Evolutionary conservation across 2,888 invertebrate species (phyloP), one percentile per base, ranked within the genome.

Genomic region (Bembecia ichneumoniformis): DNA sequence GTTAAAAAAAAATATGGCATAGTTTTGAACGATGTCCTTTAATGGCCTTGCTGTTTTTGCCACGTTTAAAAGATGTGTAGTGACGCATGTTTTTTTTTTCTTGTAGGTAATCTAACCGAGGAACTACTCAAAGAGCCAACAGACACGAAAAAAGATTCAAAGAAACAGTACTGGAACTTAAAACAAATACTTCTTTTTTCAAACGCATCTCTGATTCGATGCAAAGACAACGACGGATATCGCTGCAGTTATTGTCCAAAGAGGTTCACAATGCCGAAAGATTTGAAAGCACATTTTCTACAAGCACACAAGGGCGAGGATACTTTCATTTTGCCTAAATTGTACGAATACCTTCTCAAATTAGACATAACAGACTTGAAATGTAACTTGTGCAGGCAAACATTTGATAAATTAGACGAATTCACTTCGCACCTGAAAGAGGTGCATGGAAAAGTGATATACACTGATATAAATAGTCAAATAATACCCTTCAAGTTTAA

Each of bases 151-250:
- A 40, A n/a, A 11, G 44, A 44, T 15, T 44, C 51, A 52, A 54
- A 1, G 51, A 67, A 70, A 56, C 69, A 73, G 46, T 62, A 62
- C 48, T 53, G 63, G 3, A 77, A 77, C 51, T 53, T 78, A 7
- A 66, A 53, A 47, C 54, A 65, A 14, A 69, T 78, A 20, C 55
- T 78, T 14, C 56, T 65, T 1, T 62, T 68, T 49, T 77, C 79
- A 0, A 78, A 78, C 47, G 77, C 79, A 0, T 77, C 55, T 11
- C 73, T 72, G 0, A 69, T 78, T 11, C 57, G 70, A 49, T 56
- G 57, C 14, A 67, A 71, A 49, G 67, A 68, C 49, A 56, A 58
- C 14, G 51, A 55, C 3, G 79, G 78, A 3, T 78, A 73, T 52
- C 65, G 63, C 7, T 78, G 77, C 51, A 58, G 58, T 0, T 68